These are phyloP conservation scores for Cynodonichthys magdalenae DNA, from an alignment of 2,797 vertebrate genomes.

Conservation along the genomic window DNA sequence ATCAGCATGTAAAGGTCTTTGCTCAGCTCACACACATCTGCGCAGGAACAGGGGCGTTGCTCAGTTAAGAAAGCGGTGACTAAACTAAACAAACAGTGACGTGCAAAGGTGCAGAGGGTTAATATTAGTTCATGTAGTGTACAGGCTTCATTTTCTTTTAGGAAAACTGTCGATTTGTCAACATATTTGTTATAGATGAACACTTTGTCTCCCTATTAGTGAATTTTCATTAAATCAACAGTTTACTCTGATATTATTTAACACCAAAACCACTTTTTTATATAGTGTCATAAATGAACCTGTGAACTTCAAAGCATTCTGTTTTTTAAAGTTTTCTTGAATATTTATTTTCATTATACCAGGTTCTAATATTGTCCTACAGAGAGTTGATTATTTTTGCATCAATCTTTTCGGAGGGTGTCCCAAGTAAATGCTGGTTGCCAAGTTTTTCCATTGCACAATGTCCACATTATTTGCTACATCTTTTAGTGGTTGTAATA, in stretches of 20 bases:
- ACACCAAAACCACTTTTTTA: too few relatives aligned
- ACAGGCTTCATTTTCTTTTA: too few relatives aligned
- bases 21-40: too few relatives aligned
- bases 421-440: neutral
- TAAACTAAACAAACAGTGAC: too few relatives aligned
- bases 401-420: neutral
- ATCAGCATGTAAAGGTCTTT: too few relatives aligned
- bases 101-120: too few relatives aligned
- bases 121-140: too few relatives aligned
- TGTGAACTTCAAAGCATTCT: neutral
- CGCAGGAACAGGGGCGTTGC: too few relatives aligned
- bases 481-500: neutral
- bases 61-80: too few relatives aligned
- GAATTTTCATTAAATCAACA: too few relatives aligned
- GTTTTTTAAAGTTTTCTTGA: neutral
- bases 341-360: neutral
- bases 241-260: too few relatives aligned
- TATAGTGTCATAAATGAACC: neutral
- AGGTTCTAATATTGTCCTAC: neutral
- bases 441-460: neutral
- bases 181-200: neutral
- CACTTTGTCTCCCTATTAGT: slow-evolving; percentile 9
- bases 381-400: neutral
- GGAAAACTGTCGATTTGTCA: neutral
- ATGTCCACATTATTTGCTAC: neutral